These are phyloP conservation scores for Tanaodytes sp. DNA, from an alignment of 2,888 invertebrate species.

Conservation along the genomic window DNA sequence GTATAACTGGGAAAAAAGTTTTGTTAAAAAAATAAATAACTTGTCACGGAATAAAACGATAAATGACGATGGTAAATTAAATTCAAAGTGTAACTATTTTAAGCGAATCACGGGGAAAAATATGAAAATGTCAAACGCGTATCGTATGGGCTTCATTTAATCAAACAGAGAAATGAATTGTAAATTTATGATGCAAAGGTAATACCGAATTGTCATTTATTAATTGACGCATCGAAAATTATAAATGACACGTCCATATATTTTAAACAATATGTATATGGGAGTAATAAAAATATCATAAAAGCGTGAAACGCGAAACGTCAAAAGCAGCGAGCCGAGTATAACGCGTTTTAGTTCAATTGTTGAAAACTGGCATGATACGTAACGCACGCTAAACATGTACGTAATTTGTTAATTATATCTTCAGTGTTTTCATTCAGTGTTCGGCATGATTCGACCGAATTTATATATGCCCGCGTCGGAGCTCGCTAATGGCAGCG, in stretches of 20 bases:
- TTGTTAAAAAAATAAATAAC: too few relatives aligned
- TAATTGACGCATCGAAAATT: conserved; percentile 54
- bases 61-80: conserved; percentile 20
- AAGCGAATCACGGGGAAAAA: conserved; percentile 29
- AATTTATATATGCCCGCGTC: conserved; percentile 36
- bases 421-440: conserved; percentile 49
- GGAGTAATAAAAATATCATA: conserved; percentile 52
- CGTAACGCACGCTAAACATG: conserved; percentile 40
- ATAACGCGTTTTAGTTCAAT: conserved; percentile 48
- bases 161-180: conserved; percentile 50
- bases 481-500: conserved; percentile 62
- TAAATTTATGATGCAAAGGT: conserved; percentile 51
- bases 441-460: conserved; percentile 44
- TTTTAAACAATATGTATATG: conserved; percentile 48
- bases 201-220: conserved; percentile 53
- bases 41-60: too few relatives aligned
- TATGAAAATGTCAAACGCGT: conserved; percentile 45
- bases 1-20: too few relatives aligned
- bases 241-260: conserved; percentile 50
- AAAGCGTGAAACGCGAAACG: conserved; percentile 48
- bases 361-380: conserved; percentile 45
- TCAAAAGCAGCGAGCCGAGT: conserved; percentile 45
- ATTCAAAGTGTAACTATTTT: conserved; percentile 44
- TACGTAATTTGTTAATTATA: conserved; percentile 54
- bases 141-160: conserved; percentile 47